Percentiles rank a stretch among this genome's conserved stretches.
Conservation (phyloP, 2,113 vertebrate genomes). For the Eupsittula cactorum region DNA sequence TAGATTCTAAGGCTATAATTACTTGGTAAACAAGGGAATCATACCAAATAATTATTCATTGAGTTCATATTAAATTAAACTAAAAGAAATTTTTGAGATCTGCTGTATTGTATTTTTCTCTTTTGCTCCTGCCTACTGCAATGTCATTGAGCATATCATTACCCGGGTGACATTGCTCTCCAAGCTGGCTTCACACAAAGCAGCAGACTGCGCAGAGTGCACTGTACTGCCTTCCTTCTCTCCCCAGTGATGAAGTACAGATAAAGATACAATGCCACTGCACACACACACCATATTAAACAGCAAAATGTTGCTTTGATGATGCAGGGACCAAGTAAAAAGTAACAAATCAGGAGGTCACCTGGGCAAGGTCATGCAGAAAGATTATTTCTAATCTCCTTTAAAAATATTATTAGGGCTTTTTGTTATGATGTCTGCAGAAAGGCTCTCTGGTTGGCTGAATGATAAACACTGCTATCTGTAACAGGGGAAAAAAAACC, state of each 20-base stretch:
- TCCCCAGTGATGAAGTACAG: background rate
- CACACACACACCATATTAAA: background rate
- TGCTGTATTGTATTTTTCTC: slow-evolving; percentile 27
- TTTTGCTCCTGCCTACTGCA: slow-evolving; percentile 12
- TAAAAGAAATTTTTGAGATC: slow-evolving; percentile 5
- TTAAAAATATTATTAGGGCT: slow-evolving; percentile 67
- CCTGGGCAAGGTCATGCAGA: slow-evolving; percentile 19
- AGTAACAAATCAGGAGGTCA: slow-evolving; percentile 4
- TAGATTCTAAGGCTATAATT: slow-evolving; percentile 82
- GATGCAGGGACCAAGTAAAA: background rate
- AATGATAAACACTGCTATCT: slow-evolving; percentile 32
- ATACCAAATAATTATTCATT: slow-evolving; percentile 75
- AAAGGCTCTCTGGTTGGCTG: slow-evolving; percentile 22
- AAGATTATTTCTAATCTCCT: slow-evolving; percentile 72
- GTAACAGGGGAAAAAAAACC: background rate
- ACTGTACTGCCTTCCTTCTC: background rate
- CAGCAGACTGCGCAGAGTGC: background rate
- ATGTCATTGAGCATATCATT: slow-evolving; percentile 14
- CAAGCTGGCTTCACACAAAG: background rate
- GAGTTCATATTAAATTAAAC: slow-evolving; percentile 70
- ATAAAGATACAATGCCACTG: background rate
- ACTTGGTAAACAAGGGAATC: slow-evolving; percentile 80
- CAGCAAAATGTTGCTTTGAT: background rate
- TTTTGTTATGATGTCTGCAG: slow-evolving; percentile 24
- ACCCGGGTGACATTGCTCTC: background rate